A percentile compares a stretch with the other conserved stretches of the same genome.
Conservation (phyloP, 2,113 vertebrate genomes). For the Butastur rufipennis region DNA sequence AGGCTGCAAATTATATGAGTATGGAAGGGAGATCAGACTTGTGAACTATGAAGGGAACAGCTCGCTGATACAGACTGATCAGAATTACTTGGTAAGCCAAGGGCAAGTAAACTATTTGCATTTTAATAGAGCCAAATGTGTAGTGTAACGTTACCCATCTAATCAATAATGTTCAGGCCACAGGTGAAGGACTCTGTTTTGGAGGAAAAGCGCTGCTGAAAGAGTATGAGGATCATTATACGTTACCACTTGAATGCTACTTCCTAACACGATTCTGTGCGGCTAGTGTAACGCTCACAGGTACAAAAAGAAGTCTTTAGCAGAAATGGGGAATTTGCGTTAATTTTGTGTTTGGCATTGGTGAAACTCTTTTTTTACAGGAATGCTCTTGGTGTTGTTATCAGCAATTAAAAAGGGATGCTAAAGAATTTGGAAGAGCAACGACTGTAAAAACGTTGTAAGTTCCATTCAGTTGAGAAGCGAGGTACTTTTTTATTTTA, state of each 20-base stretch:
- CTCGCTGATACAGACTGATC: background rate
- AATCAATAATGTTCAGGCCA: background rate
- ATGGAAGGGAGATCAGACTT: background rate
- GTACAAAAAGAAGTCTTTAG: background rate
- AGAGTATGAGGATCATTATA: background rate
- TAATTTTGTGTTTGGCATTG: background rate
- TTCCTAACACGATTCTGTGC: background rate
- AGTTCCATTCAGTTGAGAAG: background rate
- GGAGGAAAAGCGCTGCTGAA: background rate
- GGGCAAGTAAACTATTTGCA: background rate
- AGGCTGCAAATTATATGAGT: background rate
- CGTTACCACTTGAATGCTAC: background rate
- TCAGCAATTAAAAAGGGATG: background rate
- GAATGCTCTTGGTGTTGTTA: background rate
- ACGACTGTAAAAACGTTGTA: background rate
- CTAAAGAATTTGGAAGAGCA: background rate
- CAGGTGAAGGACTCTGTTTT: background rate
- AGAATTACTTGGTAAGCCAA: background rate
- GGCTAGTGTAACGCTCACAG: background rate
- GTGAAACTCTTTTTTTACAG: background rate
- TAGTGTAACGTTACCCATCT: background rate
- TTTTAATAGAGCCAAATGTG: background rate
- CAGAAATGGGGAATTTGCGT: background rate
- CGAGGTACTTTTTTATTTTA: background rate
- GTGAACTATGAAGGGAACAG: background rate